These are phyloP conservation scores for Frankliniella fusca DNA, from an alignment of 2,888 invertebrate genomes.

Conservation along the genomic window DNA sequence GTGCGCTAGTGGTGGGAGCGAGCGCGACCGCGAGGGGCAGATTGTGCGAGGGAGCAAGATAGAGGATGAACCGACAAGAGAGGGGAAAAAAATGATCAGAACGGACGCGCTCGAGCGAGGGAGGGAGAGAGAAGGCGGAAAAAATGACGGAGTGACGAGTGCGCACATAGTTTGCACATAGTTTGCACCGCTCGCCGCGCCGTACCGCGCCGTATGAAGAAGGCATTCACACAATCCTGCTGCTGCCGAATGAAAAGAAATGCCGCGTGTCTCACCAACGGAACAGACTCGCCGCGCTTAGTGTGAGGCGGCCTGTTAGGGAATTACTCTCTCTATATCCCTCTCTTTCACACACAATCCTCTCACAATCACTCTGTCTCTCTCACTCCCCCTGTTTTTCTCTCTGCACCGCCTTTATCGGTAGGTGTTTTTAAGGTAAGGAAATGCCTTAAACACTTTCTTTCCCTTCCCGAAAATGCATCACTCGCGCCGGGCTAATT, in stretches of 20 bases:
- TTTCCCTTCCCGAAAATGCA: no score
- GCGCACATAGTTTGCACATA: not conserved
- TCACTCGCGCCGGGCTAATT: no score
- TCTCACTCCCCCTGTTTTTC: no score
- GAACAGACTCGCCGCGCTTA: not conserved
- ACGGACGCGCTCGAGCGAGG: not conserved
- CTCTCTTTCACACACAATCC: no score
- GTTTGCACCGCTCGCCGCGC: not conserved
- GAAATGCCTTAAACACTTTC: no score
- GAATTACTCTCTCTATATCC: not conserved
- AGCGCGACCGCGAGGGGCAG: not conserved
- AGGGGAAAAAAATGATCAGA: not conserved
- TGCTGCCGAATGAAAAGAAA: no score
- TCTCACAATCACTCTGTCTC: no score
- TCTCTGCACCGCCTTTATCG: no score
- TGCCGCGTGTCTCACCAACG: no score
- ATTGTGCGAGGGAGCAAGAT: not conserved
- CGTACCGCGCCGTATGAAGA: no score
- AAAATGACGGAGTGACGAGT: not conserved
- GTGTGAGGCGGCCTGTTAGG: not conserved
- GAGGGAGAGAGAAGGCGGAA: not conserved
- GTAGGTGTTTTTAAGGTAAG: no score
- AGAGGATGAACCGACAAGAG: not conserved
- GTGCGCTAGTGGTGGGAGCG: not conserved
- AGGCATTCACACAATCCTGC: no score